Evolutionary conservation across 2,888 invertebrate species (phyloP).

Genomic region (Phlogophora meticulosa): DNA sequence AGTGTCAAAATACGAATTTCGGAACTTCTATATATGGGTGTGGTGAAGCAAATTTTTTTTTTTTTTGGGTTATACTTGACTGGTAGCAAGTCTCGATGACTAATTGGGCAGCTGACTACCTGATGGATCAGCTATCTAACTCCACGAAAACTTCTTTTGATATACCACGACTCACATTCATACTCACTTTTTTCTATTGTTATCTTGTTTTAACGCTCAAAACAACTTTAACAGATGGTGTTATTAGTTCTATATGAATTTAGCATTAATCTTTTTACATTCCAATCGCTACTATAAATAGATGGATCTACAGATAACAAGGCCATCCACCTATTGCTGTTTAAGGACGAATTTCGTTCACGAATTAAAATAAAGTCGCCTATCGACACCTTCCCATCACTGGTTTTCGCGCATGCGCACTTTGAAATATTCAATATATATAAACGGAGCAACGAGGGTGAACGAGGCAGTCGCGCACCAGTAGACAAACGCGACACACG

Average conservation of each 20-base stretch:
- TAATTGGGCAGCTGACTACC: not conserved
- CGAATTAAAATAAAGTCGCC: not conserved
- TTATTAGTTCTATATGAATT: not conserved
- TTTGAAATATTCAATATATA: constrained; percentile 27
- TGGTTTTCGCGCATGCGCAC: constrained; percentile 76
- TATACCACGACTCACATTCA: not conserved
- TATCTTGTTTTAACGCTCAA: not conserved
- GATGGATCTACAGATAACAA: too few species aligned
- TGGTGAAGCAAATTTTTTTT: too few species aligned
- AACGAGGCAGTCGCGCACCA: constrained; percentile 32
- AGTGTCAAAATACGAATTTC: too few species aligned
- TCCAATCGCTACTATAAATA: not conserved
- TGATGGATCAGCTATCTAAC: not conserved
- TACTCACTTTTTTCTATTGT: not conserved
- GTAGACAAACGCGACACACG: not conserved
- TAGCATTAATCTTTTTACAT: not conserved
- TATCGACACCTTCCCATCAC: constrained; percentile 70
- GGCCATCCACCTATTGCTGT: not conserved
- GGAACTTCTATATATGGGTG: too few species aligned
- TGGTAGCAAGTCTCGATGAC: not conserved
- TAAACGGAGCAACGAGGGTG: constrained; percentile 42
- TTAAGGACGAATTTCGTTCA: too few species aligned
- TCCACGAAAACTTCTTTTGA: not conserved
- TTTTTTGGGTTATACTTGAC: too few species aligned
- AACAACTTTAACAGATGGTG: not conserved